phyloP scores from a whole-genome alignment of 37 sponge, comb jelly and placozoan genomes.

The Chondrilla cf. caribensis region DNA sequence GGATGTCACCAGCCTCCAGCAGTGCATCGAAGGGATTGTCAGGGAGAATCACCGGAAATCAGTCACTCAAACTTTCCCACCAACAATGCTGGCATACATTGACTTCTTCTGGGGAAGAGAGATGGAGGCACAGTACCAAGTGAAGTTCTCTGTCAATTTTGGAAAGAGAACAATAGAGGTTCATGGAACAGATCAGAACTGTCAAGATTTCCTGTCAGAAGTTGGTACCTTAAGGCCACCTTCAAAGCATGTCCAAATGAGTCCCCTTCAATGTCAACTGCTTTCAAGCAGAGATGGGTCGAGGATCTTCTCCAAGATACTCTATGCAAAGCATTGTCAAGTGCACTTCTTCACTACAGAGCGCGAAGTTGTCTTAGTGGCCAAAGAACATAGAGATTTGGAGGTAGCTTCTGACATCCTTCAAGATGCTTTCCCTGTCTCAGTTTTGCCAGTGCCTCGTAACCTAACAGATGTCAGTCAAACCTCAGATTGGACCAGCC shows the following conservation, averaged over 20 bases:
- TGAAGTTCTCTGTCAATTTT: not conserved
- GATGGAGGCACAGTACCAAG: not conserved
- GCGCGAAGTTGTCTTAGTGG: not conserved
- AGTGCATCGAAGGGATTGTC: not conserved
- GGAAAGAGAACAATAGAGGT: not conserved
- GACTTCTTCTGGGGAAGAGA: not conserved
- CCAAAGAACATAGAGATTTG: too few relatives aligned
- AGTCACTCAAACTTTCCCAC: not conserved
- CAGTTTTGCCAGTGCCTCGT: not conserved
- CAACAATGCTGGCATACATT: not conserved
- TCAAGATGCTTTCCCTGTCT: not conserved
- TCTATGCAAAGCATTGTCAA: too few relatives aligned
- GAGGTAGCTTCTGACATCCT: not conserved
- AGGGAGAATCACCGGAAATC: not conserved
- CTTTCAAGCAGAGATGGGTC: not conserved
- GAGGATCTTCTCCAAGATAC: not conserved
- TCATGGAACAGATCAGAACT: not conserved
- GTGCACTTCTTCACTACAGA: not conserved
- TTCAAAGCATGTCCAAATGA: not conserved
- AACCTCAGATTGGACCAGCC: not conserved
- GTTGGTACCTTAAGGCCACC: not conserved
- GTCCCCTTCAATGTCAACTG: not conserved
- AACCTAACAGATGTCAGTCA: not conserved
- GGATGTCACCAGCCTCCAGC: not conserved
- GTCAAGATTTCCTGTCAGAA: not conserved